Percentiles rank a stretch among this genome's conserved stretches.
These are phyloP conservation scores for Sebastes matsubarae DNA, from an alignment of 2,797 vertebrate species.

Conservation along the genomic window DNA sequence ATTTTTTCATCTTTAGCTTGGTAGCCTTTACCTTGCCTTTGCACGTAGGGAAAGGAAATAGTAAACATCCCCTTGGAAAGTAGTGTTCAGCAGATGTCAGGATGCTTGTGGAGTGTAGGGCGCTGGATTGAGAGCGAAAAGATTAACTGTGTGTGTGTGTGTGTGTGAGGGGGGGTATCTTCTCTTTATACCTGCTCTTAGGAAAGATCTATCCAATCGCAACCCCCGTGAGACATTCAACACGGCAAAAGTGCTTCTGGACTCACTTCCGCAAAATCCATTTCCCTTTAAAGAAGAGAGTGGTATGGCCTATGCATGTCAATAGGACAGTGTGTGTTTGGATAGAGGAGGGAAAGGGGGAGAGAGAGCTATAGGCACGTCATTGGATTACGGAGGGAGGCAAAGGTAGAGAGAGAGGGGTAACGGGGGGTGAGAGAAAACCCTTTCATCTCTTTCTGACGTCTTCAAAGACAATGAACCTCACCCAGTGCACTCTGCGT, in stretches of 20 bases:
- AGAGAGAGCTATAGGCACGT: constrained; percentile 16
- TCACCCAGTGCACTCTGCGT: constrained; percentile 61
- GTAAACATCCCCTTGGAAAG: constrained; percentile 12
- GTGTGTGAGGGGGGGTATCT: neutral
- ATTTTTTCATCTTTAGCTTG: neutral
- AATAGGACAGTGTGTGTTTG: constrained; percentile 59
- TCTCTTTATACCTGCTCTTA: constrained; percentile 47
- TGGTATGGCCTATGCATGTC: constrained; percentile 63
- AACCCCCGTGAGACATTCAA: constrained; percentile 59
- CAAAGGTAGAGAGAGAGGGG: constrained; percentile 49
- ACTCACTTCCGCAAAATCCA: constrained; percentile 71
- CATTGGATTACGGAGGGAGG: constrained; percentile 53
- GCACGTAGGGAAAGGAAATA: constrained; percentile 15
- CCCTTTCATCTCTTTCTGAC: constrained; percentile 80
- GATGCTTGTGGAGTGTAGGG: neutral
- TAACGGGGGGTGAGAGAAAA: constrained; percentile 54
- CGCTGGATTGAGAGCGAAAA: constrained; percentile 23
- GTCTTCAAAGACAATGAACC: constrained; percentile 83
- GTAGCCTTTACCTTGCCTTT: neutral
- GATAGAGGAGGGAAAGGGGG: constrained; percentile 21
- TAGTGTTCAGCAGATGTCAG: neutral
- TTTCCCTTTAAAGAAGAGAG: constrained; percentile 71
- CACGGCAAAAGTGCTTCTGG: constrained; percentile 64
- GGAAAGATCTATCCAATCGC: constrained; percentile 47
- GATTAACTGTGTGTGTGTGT: constrained; percentile 17